Base-by-base conservation (phyloP, 2,888 invertebrate species). In the Cryptus viduatorius region DNA sequence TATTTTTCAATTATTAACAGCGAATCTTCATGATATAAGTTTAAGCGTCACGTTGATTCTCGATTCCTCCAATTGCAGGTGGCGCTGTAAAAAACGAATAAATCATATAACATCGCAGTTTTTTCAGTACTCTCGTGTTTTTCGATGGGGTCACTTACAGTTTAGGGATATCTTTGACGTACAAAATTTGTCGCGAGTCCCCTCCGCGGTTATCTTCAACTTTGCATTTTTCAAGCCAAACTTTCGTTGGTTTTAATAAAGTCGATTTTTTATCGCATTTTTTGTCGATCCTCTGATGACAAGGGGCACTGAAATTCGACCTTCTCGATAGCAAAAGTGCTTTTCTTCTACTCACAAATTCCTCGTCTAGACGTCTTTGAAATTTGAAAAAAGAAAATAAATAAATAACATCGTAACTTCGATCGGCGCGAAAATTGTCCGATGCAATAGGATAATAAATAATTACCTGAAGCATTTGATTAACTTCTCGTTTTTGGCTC, bases 131-230 rank as follows among this genome's bases (percentile, higher is more conserved):
- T 8, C 44, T 4, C 12, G 7, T 8, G 44, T 44, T 68, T 1
- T 7, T 76, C 8, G 3, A 8, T 50, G 12, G 14, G 46, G 4
- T 56, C 24, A 87, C 90, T 86, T 80, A 93, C 93, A 90, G 84
- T 88, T 83, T 90, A 10, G 92, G 92, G 7, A 93, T 79, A 78
- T 93, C 90, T 86, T 93, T 93, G 16, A 93, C 90, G 59, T 91
- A 93, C 29, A 81, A 85, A 53, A 89, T 29, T 48, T 86, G 79
- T 10, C 81, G 86, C 2, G 81, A 65, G 3, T 79, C 85, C 16
- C 78, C 71, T 2, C 12, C 10, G 29, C 59, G 56, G 7, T 53
- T 37, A 75, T 85, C 79, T 0, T 82, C 73, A 1, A 65, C 50
- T 85, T 84, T 90, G 65, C 90, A 91, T 83, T 89, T 93, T 69